These are phyloP conservation scores for Geodia barretti DNA, from an alignment of 37 sponge, comb jelly and placozoan species.

Conservation along the genomic window DNA sequence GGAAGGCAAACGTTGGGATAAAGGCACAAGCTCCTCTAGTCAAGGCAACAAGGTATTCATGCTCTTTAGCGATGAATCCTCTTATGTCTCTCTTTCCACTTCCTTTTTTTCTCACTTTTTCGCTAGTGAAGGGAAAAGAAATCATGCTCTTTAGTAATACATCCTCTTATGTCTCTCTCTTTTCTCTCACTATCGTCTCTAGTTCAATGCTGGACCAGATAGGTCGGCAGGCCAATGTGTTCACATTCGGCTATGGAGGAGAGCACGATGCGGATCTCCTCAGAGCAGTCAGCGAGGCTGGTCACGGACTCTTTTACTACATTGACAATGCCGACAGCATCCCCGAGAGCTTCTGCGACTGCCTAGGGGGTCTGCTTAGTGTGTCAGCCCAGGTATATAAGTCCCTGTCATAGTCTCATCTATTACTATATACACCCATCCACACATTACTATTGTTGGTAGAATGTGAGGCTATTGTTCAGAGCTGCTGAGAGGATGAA, in stretches of 20 bases:
- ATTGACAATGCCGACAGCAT: constrained; percentile 88
- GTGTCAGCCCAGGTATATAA: constrained; percentile 87
- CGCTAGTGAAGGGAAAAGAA: background rate
- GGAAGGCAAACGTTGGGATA: constrained; percentile 92
- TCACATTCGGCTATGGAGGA: constrained; percentile 89
- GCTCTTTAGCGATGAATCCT: background rate
- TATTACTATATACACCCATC: too few species aligned
- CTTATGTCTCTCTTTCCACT: background rate
- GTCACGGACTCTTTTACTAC: constrained; percentile 92
- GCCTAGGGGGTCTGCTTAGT: constrained; percentile 94
- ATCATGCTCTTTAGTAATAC: background rate
- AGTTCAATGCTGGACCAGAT: constrained; percentile 88
- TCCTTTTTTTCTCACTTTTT: background rate
- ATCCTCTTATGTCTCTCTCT: background rate
- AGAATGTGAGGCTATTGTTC: constrained; percentile 75
- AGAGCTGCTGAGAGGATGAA: constrained; percentile 29
- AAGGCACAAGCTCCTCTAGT: constrained; percentile 46
- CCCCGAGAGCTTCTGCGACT: constrained; percentile 96
- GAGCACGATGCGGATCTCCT: constrained; percentile 87
- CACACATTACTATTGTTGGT: background rate
- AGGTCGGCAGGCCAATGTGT: constrained; percentile 82
- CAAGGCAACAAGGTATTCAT: constrained; percentile 81
- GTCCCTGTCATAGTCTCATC: too few species aligned
- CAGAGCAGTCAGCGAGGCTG: constrained; percentile 76
- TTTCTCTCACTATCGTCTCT: background rate